Evolutionary conservation across 2,888 invertebrate species (phyloP).

Genomic region (Stenodera caucasica): DNA sequence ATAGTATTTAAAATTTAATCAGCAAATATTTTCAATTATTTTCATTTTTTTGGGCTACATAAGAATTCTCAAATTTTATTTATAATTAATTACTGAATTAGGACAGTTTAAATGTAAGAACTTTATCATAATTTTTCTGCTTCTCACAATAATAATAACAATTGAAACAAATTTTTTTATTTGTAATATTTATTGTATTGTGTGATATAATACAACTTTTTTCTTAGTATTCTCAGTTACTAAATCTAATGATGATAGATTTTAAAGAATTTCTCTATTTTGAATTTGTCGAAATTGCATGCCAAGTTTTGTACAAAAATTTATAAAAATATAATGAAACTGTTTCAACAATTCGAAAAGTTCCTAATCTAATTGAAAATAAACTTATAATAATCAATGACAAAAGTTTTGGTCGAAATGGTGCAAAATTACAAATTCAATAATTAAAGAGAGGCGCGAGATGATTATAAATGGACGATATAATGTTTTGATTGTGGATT

Average conservation of each 20-base stretch:
- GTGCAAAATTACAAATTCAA: conserved; percentile 33
- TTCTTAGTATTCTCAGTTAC: not conserved
- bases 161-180: not conserved
- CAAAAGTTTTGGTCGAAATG: conserved; percentile 28
- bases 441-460: conserved; percentile 28
- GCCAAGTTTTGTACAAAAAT: conserved; percentile 33
- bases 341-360: conserved; percentile 33
- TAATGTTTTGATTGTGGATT: conserved; percentile 19
- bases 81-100: not conserved
- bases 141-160: not conserved
- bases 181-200: not conserved
- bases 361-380: conserved; percentile 19
- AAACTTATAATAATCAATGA: conserved; percentile 14
- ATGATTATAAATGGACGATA: conserved; percentile 28
- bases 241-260: not conserved
- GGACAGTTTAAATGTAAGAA: not conserved
- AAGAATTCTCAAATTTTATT: not conserved
- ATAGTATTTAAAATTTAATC: not conserved
- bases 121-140: not conserved
- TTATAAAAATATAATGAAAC: conserved; percentile 42
- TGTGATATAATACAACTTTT: not conserved
- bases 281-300: conserved; percentile 5
- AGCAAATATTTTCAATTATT: not conserved
- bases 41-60: not conserved
- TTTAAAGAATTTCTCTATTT: conserved; percentile 4